Evolutionary conservation across 2,888 invertebrate species (phyloP), one percentile per base, ranked within the genome.

Genomic region (Cyclophora albipunctata): DNA sequence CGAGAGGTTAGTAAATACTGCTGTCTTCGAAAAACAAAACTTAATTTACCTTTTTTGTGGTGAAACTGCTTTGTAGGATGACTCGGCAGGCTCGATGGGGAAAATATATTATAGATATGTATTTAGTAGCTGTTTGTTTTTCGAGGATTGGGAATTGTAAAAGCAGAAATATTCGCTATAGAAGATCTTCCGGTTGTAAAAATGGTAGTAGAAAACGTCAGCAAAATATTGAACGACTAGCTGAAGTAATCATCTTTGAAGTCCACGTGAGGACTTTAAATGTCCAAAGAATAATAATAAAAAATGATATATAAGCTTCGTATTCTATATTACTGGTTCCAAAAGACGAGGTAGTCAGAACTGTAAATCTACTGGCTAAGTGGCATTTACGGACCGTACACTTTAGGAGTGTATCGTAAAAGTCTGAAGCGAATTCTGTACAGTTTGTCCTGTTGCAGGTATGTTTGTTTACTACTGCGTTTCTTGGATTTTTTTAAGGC

Each of bases 321-420:
- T 5, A 37, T 37, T 37, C 37, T 37, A 37, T 37, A 37, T 37
- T 5, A 37, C 4, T 37, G 34, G 20, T 5, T 34, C 20, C 34
- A 33, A 61, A 64, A 60, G 62, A 64, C 60, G 65, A 57, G 62
- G 69, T 69, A 69, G 69, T 70, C 69, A 64, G 62, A 65, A 71
- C 73, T 62, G 78, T 86, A 86, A 85, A 86, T 86, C 85, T 81
- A 66, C 73, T 57, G 56, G 62, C 68, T 82, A 85, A 85, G 81
- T 84, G 85, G 84, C 86, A 75, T 85, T 85, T 86, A 85, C 80
- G 79, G 78, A 77, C 78, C 78, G 79, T 78, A 82, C 80, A 80
- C 78, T 78, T 69, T 72, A 74, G 78, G 75, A 73, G 73, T 71
- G 73, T 81, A 82, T 84, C 86, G 85, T 86, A 85, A 86, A 86